Percentiles rank a stretch among this genome's conserved stretches.
Evolutionary conservation across 92 coral and sea anemone genomes (phyloP).

Genomic region (Galaxea fascicularis): DNA sequence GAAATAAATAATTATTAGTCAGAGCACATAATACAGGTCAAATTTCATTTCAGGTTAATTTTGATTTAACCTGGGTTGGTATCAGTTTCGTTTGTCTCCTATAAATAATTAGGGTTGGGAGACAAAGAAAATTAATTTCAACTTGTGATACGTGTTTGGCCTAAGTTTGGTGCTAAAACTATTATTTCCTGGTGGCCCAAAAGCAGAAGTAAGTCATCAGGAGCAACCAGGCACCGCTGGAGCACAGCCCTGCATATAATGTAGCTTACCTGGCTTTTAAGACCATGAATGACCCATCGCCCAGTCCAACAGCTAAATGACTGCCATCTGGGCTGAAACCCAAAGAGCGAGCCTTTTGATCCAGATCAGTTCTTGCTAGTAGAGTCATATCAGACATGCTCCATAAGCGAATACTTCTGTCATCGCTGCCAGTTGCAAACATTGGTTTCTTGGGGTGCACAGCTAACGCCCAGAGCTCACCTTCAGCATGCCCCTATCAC

Average conservation of each 20-base stretch:
- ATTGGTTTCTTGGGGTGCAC: constrained; percentile 96
- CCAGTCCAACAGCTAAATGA: constrained; percentile 92
- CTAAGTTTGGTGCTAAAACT: too few species aligned
- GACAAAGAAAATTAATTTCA: too few species aligned
- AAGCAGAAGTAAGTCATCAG: too few species aligned
- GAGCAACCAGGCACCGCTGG: too few species aligned
- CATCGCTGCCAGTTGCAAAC: constrained; percentile 99
- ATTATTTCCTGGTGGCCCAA: neutral
- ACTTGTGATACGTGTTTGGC: too few species aligned
- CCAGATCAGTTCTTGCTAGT: constrained; percentile 91
- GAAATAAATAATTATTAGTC: too few species aligned
- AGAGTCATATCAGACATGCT: constrained; percentile 89
- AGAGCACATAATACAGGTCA: too few species aligned
- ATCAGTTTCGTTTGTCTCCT: too few species aligned
- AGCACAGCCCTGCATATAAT: neutral
- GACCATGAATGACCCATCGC: constrained; percentile 95
- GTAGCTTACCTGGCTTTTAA: constrained; percentile 87
- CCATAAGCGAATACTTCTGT: constrained; percentile 96
- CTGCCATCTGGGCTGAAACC: constrained; percentile 93
- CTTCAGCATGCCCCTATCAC: constrained; percentile 97
- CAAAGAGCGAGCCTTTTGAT: constrained; percentile 91
- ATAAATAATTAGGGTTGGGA: neutral
- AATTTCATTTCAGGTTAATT: too few species aligned
- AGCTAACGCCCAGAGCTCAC: constrained; percentile 99
- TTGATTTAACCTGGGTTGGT: too few species aligned